Base-by-base conservation (phyloP, 2,113 vertebrate genomes). In the Leucoraja erinaceus region DNA sequence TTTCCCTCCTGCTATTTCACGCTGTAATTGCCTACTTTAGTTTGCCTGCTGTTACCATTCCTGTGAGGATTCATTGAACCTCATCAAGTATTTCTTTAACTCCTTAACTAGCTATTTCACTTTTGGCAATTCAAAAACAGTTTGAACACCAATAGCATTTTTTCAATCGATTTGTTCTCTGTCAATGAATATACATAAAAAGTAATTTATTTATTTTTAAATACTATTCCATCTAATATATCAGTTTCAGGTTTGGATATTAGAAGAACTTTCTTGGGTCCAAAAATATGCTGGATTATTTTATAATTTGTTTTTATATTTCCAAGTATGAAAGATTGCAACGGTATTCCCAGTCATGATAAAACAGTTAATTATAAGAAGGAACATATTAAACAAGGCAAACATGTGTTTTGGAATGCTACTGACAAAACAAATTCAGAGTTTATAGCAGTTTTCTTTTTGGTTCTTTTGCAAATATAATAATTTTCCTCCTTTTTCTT, bases 121-220 rank as follows among this genome's bases (percentile, higher is more conserved):
- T 47, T 31, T 9, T 83, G 31, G 18, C 28, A 31, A 70, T 72
- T 68, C 68, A 25, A 7, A 74, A 91, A 68, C 38, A 72, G 33
- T 54, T 72, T 72, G 70, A 72, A 91, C 66, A 91, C 33, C 54
- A 72, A 91, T 72, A 68, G 66, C 20, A 91, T 33, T 4, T 72
- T 91, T 74, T 54, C 90, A 91, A 72, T 91, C 72, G 33, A 70
- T 90, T 90, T 90, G 61, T 90, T 70, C 66, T 31, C 20, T 68
- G 63, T 38, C 63, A 70, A 68, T 38, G 31, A 88, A 56, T 83
- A 83, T 83, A 28, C 11, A 59, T 28, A 54, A 5, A 72, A 6
- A 70, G 22, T 70, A 11, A 18, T 2, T 47, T 70, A 22, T 10
- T 9, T 90, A 68, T 16, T 33, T 16, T 0, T 54, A 72, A 9